Evolutionary conservation across 2,888 invertebrate species (phyloP), one percentile per base, ranked within the genome.

Genomic region (Andrena chrysosceles): DNA sequence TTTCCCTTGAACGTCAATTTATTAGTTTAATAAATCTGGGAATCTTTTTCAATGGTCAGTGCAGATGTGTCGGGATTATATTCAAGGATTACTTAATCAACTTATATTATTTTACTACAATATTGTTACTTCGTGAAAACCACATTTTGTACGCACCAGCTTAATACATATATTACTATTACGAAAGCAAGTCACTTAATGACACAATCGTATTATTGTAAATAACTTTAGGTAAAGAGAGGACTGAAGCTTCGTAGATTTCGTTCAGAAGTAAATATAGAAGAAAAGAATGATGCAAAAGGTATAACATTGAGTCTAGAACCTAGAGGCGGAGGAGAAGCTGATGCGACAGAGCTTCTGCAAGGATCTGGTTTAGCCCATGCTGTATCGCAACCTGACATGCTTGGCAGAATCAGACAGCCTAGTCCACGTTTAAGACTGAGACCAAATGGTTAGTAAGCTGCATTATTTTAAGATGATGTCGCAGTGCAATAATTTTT

Each of bases 311-410:
- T 92, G 48, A 92, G 92, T 64, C 85, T 94, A 59, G 93, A 94
- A 77, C 93, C 93, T 3, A 88, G 94, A 66, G 94, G 93, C 2
- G 93, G 92, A 1, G 94, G 94, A 10, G 94, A 95, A 60, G 91
- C 94, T 5, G 93, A 94, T 75, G 94, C 94, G 0, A 93, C 94
- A 3, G 95, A 95, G 69, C 91, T 95, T 29, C 89, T 93, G n/a
- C 92, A 91, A 75, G 90, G 91, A 72, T 92, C 93, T 33, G 92
- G 92, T 59, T 89, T 94, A 26, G 91, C 92, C 7, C 94, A 94
- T 77, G 94, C 92, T 79, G 95, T 94, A 87, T 95, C 94, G 80
- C 95, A 94, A 90, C 95, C 93, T 60, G 94, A 92, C 89, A 93
- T 94, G 90, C 87, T 92, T 31, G 86, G 90, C 26, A 90, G 90